phyloP scores from a whole-genome alignment of 1,140 invertebrate species.

The Trypoxylus dichotomus region DNA sequence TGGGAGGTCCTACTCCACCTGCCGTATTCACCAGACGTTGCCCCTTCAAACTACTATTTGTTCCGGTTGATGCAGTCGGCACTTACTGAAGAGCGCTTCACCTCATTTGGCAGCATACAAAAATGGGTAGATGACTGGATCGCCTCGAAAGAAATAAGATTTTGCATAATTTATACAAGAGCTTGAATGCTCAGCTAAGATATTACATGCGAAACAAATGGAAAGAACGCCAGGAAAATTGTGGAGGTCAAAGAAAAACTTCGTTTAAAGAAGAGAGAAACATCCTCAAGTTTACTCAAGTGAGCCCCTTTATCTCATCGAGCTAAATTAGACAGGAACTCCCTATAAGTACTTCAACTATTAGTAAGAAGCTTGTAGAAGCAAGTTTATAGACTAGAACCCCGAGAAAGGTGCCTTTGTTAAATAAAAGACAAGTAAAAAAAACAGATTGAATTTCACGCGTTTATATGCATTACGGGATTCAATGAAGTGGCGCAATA shows the following conservation, averaged over 20 bases:
- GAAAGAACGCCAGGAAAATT: background rate
- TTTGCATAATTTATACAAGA: no score
- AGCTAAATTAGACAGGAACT: background rate
- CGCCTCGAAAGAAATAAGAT: no score
- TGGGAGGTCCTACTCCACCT: no score
- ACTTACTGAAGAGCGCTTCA: no score
- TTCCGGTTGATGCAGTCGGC: no score
- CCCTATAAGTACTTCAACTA: background rate
- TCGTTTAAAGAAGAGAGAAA: background rate
- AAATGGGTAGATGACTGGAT: no score
- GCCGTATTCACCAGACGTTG: no score
- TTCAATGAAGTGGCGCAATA: constrained; percentile 28
- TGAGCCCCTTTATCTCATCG: background rate
- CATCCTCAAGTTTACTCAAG: no score
- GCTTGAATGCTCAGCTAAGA: no score
- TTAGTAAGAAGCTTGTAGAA: background rate
- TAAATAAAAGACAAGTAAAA: background rate
- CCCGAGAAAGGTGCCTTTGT: background rate
- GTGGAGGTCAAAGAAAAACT: background rate
- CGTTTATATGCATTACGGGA: background rate
- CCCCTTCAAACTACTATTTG: no score
- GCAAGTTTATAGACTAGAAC: background rate
- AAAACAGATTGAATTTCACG: background rate
- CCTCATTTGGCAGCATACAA: no score
- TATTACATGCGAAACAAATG: no score